These are phyloP conservation scores for Sigmodon hispidus DNA, from an alignment of 2,113 vertebrate species.

Conservation along the genomic window DNA sequence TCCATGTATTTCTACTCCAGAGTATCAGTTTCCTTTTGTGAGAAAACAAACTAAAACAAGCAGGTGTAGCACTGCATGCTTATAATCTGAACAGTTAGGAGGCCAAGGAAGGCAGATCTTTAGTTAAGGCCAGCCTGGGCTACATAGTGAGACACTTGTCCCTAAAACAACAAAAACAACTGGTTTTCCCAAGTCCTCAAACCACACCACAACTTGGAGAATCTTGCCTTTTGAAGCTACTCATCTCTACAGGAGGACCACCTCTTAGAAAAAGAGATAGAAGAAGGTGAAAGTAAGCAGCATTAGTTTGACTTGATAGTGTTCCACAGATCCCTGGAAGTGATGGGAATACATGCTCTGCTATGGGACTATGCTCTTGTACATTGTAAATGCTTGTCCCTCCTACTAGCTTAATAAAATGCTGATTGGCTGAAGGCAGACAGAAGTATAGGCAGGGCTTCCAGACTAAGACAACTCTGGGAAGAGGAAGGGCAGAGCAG, in stretches of 20 bases:
- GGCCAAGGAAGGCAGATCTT: not conserved
- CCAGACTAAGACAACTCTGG: too few relatives aligned
- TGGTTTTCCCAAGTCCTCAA: not conserved
- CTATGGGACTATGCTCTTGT: too few relatives aligned
- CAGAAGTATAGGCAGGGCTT: too few relatives aligned
- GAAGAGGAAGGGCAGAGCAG: too few relatives aligned
- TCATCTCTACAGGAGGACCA: not conserved
- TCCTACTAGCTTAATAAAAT: too few relatives aligned
- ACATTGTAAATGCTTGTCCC: too few relatives aligned
- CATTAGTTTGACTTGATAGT: conserved; percentile 19
- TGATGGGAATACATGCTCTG: not conserved
- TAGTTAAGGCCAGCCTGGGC: not conserved
- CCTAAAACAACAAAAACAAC: not conserved
- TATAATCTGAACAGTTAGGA: not conserved
- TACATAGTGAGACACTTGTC: not conserved
- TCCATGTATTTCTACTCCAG: conserved; percentile 5
- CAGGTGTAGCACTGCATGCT: not conserved
- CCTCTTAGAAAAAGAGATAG: conserved; percentile 31
- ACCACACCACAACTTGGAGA: not conserved
- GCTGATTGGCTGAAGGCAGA: too few relatives aligned
- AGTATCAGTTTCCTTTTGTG: conserved; percentile 48
- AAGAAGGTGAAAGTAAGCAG: not conserved
- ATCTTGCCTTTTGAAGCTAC: not conserved
- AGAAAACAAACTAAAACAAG: conserved; percentile 19
- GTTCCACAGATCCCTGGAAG: conserved; percentile 11